These are phyloP conservation scores for Tychaedon coryphoeus DNA, from an alignment of 2,113 vertebrate species.

Conservation along the genomic window DNA sequence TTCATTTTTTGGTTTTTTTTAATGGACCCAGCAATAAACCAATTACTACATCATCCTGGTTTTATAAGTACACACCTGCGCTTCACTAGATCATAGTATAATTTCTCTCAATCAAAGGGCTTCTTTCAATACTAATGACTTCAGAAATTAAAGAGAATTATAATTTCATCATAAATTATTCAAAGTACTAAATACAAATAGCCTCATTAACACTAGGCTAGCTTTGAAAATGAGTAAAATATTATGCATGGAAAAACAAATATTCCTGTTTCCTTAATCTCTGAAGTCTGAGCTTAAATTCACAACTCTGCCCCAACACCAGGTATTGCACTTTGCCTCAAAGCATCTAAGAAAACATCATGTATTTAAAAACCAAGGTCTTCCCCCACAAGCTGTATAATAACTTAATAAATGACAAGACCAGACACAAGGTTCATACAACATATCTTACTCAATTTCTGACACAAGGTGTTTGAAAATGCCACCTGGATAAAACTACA, in stretches of 20 bases:
- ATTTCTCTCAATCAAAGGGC: not conserved
- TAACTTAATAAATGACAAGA: not conserved
- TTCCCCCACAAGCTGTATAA: not conserved
- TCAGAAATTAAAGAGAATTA: conserved; percentile 6
- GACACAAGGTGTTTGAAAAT: not conserved
- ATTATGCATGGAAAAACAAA: not conserved
- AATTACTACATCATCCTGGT: not conserved
- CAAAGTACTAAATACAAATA: conserved; percentile 4
- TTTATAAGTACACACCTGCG: not conserved
- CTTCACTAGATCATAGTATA: not conserved
- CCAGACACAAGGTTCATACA: not conserved
- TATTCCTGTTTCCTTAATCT: not conserved
- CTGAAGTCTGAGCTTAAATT: not conserved
- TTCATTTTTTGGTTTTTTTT: fast-evolving
- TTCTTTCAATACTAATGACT: not conserved
- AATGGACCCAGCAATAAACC: not conserved
- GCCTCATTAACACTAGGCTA: conserved; percentile 5
- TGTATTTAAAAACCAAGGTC: not conserved
- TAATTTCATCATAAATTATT: conserved; percentile 13
- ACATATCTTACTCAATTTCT: not conserved
- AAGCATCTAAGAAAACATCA: not conserved
- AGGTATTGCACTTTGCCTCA: not conserved
- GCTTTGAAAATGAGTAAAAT: not conserved
- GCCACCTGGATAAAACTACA: not conserved
- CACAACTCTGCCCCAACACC: not conserved